These are phyloP conservation scores for Turnix velox DNA, from an alignment of 2,113 vertebrate genomes.

Conservation along the genomic window DNA sequence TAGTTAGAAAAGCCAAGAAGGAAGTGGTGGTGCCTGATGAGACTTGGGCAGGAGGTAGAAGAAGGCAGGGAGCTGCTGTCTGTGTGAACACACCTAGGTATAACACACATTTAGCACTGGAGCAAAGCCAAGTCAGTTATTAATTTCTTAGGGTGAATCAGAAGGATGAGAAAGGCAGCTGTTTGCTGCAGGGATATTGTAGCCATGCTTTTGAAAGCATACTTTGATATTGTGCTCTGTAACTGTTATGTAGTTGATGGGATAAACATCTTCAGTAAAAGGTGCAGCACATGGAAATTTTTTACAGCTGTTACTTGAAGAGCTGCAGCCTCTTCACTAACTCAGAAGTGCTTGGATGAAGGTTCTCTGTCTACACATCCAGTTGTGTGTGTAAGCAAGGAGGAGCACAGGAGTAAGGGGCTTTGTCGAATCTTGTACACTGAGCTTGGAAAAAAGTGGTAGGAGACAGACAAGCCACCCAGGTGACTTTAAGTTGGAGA, in stretches of 20 bases:
- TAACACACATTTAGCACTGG: not conserved
- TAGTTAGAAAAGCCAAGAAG: not conserved
- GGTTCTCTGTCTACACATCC: rapidly evolving
- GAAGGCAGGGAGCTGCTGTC: not conserved
- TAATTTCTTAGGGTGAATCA: not conserved
- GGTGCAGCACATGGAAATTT: not conserved
- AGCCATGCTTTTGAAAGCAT: not conserved
- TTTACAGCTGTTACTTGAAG: not conserved
- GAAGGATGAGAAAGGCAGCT: not conserved
- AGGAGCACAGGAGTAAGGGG: not conserved
- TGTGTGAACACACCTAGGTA: not conserved
- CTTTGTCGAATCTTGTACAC: rapidly evolving
- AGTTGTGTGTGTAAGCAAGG: rapidly evolving
- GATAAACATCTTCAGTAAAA: not conserved
- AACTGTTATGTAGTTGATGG: not conserved
- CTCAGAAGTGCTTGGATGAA: not conserved
- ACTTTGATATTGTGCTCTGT: not conserved
- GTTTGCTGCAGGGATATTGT: not conserved
- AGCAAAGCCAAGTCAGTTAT: not conserved
- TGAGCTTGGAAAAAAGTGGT: not conserved
- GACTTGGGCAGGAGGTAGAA: rapidly evolving
- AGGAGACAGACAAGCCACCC: not conserved
- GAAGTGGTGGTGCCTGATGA: rapidly evolving
- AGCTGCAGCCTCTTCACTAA: not conserved
- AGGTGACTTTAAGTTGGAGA: not conserved